These are phyloP conservation scores for Pterostichus niger DNA, from an alignment of 2,888 invertebrate genomes.

Conservation along the genomic window DNA sequence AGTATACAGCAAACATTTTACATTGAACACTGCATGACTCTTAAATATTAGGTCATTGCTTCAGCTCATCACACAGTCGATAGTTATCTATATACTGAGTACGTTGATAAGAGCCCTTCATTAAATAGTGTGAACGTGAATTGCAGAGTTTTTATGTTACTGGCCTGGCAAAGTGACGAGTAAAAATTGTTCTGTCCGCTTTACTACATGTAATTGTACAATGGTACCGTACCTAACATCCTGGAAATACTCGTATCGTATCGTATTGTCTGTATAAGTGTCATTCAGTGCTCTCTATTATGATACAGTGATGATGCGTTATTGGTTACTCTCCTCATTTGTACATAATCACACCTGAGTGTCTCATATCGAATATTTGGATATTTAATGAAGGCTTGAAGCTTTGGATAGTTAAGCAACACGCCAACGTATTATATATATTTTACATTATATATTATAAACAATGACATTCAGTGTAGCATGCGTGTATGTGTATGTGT, in stretches of 20 bases:
- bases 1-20: conserved; percentile 66
- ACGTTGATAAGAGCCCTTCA: conserved; percentile 64
- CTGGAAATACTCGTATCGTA: conserved; percentile 39
- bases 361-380: conserved; percentile 63
- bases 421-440: conserved; percentile 66
- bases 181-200: conserved; percentile 60
- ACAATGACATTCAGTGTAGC: conserved; percentile 65
- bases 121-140: conserved; percentile 63
- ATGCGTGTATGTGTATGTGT: conserved; percentile 68
- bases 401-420: conserved; percentile 67
- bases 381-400: conserved; percentile 67
- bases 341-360: conserved; percentile 60
- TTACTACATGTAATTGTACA: conserved; percentile 56
- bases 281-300: conserved; percentile 58
- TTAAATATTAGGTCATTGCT: conserved; percentile 67
- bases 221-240: conserved; percentile 37
- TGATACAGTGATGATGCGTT: conserved; percentile 49
- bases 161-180: conserved; percentile 63
- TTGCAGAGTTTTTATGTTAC: conserved; percentile 60
- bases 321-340: conserved; percentile 55
- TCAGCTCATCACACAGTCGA: conserved; percentile 66
- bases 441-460: conserved; percentile 62
- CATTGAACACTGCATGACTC: conserved; percentile 67
- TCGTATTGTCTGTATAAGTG: conserved; percentile 50
- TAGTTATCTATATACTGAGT: conserved; percentile 66